Evolutionary conservation across 2,888 invertebrate species (phyloP).

Genomic region (Microchrysa polita): DNA sequence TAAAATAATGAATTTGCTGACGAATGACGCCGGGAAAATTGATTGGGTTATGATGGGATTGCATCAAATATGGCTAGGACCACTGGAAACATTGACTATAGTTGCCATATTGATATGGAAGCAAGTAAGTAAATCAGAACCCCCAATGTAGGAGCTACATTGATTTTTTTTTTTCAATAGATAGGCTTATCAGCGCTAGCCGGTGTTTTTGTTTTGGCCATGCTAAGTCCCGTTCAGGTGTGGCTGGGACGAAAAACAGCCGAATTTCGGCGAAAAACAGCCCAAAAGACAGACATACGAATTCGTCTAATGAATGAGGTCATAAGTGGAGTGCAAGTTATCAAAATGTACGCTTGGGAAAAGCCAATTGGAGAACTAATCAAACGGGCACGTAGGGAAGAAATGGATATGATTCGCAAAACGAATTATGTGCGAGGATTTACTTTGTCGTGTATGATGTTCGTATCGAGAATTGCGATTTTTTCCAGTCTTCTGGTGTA

Average conservation of each 20-base stretch:
- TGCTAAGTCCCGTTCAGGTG: conserved; percentile 79
- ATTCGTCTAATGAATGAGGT: conserved; percentile 92
- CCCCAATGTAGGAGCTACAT: too few relatives aligned
- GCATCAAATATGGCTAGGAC: conserved; percentile 93
- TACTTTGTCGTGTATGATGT: conserved; percentile 84
- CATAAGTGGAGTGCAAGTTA: conserved; percentile 87
- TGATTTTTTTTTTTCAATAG: conserved; percentile 55
- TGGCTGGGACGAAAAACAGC: conserved; percentile 82
- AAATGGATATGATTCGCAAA: conserved; percentile 65
- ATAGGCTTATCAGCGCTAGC: conserved; percentile 68
- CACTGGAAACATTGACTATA: conserved; percentile 77
- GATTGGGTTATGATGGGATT: conserved; percentile 79
- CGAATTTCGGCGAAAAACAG: conserved; percentile 77
- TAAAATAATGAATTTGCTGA: conserved; percentile 87
- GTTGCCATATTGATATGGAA: conserved; percentile 69
- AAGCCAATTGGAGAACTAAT: conserved; percentile 84
- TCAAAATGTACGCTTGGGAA: conserved; percentile 98
- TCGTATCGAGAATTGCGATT: conserved; percentile 86
- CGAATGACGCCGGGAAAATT: conserved; percentile 87
- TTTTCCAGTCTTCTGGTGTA: conserved; percentile 85
- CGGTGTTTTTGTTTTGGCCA: conserved; percentile 69
- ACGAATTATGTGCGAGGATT: conserved; percentile 81
- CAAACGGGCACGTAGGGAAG: conserved; percentile 69
- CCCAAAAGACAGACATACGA: conserved; percentile 86
- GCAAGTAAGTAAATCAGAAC: not conserved